Evolutionary conservation across 37 sponge, comb jelly and placozoan genomes (phyloP), one percentile per base, ranked within the genome.

Genomic region (Hormiphora californensis): DNA sequence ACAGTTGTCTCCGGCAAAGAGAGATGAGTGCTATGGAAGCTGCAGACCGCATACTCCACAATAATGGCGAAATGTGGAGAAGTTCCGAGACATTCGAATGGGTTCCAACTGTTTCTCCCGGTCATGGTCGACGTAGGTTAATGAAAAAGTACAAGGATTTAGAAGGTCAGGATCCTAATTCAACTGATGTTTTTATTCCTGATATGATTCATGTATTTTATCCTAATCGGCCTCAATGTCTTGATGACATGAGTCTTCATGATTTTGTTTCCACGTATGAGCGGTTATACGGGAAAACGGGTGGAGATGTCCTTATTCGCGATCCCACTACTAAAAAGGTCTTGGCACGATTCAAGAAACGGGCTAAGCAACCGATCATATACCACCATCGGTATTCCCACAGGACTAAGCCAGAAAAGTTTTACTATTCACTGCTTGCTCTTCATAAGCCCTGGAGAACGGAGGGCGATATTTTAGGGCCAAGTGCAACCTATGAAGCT

Each of bases 11-110:
- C 31, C 32, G 68, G 21, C 12, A 31, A 1, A 65, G 68, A 32
- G 68, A 65, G 36, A 65, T 65, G 68, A 35, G 68, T 9, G 68
- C 68, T 36, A 36, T 36, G 31, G 68, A 65, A 35, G 68, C 25
- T 4, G 25, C 25, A 3, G 68, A 65, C 39, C 4, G 68, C 38
- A 31, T 65, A 39, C 68, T 65, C 25, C 68, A 65, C 11, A 65
- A 65, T 32, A 31, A 65, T 65, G 68, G 68, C 7, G 39, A 65
- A 35, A 25, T 65, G 38, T 65, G 25, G 12, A 36, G 25, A 19
- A 36, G 11, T 39, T 25, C 27, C 34, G 68, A 65, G 34, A 5
- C 8, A 21, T 65, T 65, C 68, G 27, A 36, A 17, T 65, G 12
- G 5, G 68, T 65, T 1, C 68, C 36, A 27, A 35, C 12, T 19